These are phyloP conservation scores for Andrena bucephala DNA, from an alignment of 2,888 invertebrate genomes.

Conservation along the genomic window DNA sequence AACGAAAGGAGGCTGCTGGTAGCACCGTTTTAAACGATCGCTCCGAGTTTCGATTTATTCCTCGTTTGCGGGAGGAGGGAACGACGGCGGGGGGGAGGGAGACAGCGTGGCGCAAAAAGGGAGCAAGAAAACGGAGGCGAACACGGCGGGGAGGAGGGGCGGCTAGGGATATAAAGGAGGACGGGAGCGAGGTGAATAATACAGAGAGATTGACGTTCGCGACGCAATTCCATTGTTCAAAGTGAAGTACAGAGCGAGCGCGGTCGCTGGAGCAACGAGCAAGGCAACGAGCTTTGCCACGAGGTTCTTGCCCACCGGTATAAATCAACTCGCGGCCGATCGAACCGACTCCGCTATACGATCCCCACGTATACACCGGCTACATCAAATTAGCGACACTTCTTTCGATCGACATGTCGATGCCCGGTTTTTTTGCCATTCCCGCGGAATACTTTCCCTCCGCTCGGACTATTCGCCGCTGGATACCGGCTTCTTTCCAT, in stretches of 20 bases:
- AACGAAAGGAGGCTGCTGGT: constrained; percentile 22
- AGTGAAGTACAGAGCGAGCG: constrained; percentile 67
- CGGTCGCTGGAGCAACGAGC: constrained; percentile 76
- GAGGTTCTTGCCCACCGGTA: constrained; percentile 76
- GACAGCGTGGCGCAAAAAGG: constrained; percentile 8
- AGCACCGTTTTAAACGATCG: constrained; percentile 59
- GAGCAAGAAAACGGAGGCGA: neutral
- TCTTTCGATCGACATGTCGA: constrained; percentile 59
- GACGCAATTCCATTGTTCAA: constrained; percentile 84
- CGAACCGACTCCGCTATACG: constrained; percentile 59
- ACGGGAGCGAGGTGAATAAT: constrained; percentile 81
- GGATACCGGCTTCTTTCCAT: constrained; percentile 17
- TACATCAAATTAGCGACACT: constrained; percentile 66
- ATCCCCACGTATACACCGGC: constrained; percentile 54
- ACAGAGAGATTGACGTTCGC: constrained; percentile 83
- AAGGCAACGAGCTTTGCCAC: constrained; percentile 74
- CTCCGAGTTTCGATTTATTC: constrained; percentile 43
- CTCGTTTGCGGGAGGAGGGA: constrained; percentile 1
- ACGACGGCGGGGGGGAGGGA: neutral
- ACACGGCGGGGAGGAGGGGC: constrained; percentile 42
- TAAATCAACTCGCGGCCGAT: constrained; percentile 80
- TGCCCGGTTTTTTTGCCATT: constrained; percentile 48
- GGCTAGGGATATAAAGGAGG: constrained; percentile 68
- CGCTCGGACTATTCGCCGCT: constrained; percentile 46
- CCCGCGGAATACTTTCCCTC: constrained; percentile 48